phyloP scores from a whole-genome alignment of 2,888 invertebrate species.

The Periphyllus acericola region DNA sequence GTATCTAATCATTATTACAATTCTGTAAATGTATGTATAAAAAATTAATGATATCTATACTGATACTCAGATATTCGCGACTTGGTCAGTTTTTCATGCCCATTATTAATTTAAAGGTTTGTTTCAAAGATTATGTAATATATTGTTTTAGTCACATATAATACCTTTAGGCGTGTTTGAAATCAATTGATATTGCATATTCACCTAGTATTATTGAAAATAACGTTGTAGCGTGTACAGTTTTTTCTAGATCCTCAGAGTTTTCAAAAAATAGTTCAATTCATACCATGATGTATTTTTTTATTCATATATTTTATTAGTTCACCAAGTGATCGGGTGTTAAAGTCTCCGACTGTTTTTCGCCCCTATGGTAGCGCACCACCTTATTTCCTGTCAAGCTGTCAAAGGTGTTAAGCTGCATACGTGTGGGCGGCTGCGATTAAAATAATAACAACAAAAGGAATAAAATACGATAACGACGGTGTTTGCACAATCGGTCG shows the following conservation, averaged over 20 bases:
- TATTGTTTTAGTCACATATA: too few relatives aligned
- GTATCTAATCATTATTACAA: background rate
- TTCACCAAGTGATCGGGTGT: background rate
- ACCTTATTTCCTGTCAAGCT: constrained; percentile 18
- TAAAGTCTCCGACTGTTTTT: background rate
- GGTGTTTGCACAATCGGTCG: constrained; percentile 24
- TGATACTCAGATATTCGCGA: background rate
- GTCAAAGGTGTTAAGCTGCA: background rate
- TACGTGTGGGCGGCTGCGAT: constrained; percentile 16
- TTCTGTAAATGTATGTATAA: background rate
- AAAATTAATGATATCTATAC: background rate
- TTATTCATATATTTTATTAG: too few relatives aligned
- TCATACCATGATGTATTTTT: background rate
- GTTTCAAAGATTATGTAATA: too few relatives aligned
- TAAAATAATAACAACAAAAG: constrained; percentile 30
- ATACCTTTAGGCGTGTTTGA: background rate
- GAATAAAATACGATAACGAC: background rate
- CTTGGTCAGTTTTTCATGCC: too few relatives aligned
- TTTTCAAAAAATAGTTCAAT: background rate
- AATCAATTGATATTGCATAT: too few relatives aligned
- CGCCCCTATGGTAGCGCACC: background rate
- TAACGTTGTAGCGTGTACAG: background rate
- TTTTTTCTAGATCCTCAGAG: background rate
- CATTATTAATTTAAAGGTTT: too few relatives aligned
- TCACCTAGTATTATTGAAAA: background rate